phyloP scores from a whole-genome alignment of 2,888 invertebrate genomes.

The Ferrisia virgata region DNA sequence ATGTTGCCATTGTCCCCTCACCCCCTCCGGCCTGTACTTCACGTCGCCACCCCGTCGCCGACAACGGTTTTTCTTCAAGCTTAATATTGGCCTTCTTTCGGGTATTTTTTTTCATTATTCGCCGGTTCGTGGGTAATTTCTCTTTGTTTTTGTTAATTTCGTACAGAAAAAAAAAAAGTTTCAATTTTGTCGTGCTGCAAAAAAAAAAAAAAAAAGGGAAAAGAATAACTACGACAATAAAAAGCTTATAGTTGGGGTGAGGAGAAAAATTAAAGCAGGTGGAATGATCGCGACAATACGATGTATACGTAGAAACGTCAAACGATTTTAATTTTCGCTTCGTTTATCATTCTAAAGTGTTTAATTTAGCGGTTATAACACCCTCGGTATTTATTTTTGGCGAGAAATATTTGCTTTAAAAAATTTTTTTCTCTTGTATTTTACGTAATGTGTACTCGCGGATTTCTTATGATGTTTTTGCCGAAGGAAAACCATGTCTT shows the following conservation, averaged over 20 bases:
- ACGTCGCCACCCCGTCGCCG: no score
- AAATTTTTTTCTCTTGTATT: background rate
- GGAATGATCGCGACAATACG: background rate
- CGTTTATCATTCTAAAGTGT: background rate
- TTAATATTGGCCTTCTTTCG: constrained; percentile 7
- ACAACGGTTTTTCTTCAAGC: background rate
- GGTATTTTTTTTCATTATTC: constrained; percentile 6
- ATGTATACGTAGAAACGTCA: background rate
- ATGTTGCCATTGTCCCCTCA: background rate
- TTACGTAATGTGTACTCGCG: background rate
- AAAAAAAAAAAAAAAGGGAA: no score
- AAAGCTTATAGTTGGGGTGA: background rate
- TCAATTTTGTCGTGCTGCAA: background rate
- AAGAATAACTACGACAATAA: no score
- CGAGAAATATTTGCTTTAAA: background rate
- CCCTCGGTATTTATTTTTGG: background rate
- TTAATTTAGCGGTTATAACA: background rate
- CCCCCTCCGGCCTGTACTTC: background rate
- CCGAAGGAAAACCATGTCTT: background rate
- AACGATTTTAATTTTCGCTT: background rate
- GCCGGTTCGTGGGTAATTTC: background rate
- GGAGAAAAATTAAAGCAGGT: background rate
- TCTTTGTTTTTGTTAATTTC: background rate
- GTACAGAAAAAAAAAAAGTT: background rate
- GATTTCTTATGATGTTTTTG: background rate